Evolutionary conservation across 2,797 vertebrate species (phyloP).

Genomic region (Bufotes viridis): DNA sequence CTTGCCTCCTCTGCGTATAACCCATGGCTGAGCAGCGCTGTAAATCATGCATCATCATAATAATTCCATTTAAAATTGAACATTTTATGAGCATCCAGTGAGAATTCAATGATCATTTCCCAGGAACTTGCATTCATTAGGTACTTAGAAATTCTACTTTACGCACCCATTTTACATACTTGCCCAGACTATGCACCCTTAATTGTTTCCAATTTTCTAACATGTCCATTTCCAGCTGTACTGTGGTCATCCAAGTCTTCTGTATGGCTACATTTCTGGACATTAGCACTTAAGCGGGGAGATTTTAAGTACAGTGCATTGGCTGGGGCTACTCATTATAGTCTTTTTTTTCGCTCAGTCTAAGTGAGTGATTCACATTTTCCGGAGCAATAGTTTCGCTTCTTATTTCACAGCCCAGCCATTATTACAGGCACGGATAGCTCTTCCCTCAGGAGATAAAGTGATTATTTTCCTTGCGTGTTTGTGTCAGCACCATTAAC

Average conservation of each 20-base stretch:
- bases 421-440: background rate
- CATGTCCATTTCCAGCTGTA: background rate
- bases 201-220: background rate
- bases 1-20: background rate
- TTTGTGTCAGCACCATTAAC: constrained; percentile 22
- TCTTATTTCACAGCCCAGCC: background rate
- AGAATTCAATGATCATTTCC: background rate
- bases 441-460: constrained; percentile 24
- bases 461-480: constrained; percentile 27
- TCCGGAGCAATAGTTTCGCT: background rate
- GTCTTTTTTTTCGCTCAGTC: constrained; percentile 1
- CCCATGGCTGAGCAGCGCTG: background rate
- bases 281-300: background rate
- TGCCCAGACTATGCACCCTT: background rate
- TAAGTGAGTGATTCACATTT: background rate
- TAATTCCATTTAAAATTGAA: background rate
- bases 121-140: background rate
- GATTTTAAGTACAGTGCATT: constrained; percentile 9
- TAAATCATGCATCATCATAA: background rate
- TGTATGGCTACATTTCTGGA: background rate
- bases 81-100: constrained; percentile 14
- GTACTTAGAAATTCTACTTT: background rate
- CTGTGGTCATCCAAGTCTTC: constrained; percentile 1
- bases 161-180: background rate
- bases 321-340: constrained; percentile 22